Conservation (phyloP, 2,797 vertebrate species). For the Channa striata region DNA sequence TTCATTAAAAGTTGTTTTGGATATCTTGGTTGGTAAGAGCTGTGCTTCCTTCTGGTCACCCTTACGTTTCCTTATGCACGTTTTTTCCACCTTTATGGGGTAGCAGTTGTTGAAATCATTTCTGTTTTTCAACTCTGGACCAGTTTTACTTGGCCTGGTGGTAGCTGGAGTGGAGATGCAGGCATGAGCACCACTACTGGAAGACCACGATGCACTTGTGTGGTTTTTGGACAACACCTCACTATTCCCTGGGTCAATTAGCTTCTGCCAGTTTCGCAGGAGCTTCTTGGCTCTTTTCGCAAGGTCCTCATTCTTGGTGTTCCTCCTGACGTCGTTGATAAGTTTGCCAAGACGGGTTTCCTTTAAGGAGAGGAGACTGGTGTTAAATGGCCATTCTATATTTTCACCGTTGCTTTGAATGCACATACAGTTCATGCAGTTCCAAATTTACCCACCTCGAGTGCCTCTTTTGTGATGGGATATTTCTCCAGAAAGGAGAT, state of each 20-base stretch:
- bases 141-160: conserved; percentile 74
- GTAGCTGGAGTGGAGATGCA: conserved; percentile 75
- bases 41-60: conserved; percentile 85
- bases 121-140: conserved; percentile 88
- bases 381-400: not conserved
- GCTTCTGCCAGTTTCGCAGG: conserved; percentile 93
- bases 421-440: not conserved
- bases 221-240: conserved; percentile 84
- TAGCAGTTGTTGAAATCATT: conserved; percentile 89
- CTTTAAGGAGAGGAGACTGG: conserved; percentile 71
- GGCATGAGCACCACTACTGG: conserved; percentile 84
- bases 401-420: not conserved
- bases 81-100: conserved; percentile 83
- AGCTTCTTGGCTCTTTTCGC: conserved; percentile 95
- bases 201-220: conserved; percentile 81
- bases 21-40: conserved; percentile 83
- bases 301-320: conserved; percentile 93
- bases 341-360: conserved; percentile 96
- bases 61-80: conserved; percentile 85
- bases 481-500: conserved; percentile 97
- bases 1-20: conserved; percentile 84
- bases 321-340: conserved; percentile 96
- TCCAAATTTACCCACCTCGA: conserved; percentile 86
- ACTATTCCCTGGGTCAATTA: conserved; percentile 89
- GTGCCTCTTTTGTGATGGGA: conserved; percentile 97